Conservation (phyloP, 1,140 invertebrate genomes). For the Euwallacea similis region DNA sequence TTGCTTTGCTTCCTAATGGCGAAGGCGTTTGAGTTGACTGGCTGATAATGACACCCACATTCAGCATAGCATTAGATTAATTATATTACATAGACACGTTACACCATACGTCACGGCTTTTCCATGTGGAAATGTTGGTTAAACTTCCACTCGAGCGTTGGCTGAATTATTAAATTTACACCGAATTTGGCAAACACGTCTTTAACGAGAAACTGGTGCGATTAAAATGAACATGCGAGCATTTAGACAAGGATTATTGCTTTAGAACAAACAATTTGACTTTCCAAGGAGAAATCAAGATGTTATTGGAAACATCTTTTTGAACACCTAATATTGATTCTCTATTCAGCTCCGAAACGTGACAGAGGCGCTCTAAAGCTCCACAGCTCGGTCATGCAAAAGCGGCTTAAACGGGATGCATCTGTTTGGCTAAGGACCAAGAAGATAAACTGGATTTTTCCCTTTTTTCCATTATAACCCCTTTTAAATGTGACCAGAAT, state of each 20-base stretch:
- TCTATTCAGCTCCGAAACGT: background rate
- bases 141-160: background rate
- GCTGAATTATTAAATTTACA: constrained; percentile 4
- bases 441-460: background rate
- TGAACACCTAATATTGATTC: background rate
- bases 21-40: too few relatives aligned
- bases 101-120: background rate
- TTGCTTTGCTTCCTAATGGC: too few relatives aligned
- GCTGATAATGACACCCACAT: too few relatives aligned
- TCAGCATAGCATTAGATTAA: background rate
- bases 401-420: constrained; percentile 4
- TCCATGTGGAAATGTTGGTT: background rate
- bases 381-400: background rate
- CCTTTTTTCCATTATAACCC: background rate
- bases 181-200: background rate
- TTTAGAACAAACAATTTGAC: background rate
- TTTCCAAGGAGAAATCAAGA: background rate
- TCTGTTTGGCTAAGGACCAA: constrained; percentile 6
- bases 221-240: background rate
- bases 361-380: background rate
- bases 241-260: background rate
- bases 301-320: constrained; percentile 5
- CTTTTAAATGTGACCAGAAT: too few relatives aligned
- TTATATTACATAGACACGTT: background rate
- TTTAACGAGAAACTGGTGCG: background rate